These are phyloP conservation scores for Pseudococcus jackbeardsleyi DNA, from an alignment of 2,888 invertebrate genomes.

Conservation along the genomic window DNA sequence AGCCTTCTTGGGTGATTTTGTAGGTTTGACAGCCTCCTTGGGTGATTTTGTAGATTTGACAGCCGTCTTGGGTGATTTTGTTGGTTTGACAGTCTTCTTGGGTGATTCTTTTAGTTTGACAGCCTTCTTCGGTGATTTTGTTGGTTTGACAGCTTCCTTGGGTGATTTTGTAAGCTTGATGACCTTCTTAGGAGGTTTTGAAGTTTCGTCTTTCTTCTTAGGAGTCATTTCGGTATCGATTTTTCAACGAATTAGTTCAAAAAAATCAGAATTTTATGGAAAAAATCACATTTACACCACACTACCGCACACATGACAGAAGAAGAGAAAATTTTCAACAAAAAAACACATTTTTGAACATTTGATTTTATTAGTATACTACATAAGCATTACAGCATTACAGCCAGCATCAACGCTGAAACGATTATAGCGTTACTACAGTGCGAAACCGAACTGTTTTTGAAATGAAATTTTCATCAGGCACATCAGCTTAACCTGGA, in stretches of 20 bases:
- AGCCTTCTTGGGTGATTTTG: background rate
- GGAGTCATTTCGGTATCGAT: background rate
- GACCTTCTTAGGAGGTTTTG: background rate
- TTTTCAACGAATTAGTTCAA: background rate
- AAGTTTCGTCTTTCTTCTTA: background rate
- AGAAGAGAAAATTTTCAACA: background rate
- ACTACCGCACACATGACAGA: too few species aligned
- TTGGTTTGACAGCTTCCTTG: too few species aligned
- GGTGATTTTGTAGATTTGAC: too few species aligned
- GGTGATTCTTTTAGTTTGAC: background rate
- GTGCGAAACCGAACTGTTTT: background rate
- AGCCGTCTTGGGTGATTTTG: background rate
- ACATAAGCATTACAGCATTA: background rate
- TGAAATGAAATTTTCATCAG: background rate
- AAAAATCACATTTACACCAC: background rate
- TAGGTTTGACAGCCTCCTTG: too few species aligned
- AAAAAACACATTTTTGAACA: background rate
- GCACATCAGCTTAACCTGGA: background rate
- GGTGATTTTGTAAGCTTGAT: too few species aligned
- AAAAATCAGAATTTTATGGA: background rate
- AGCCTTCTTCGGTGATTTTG: too few species aligned
- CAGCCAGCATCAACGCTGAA: background rate
- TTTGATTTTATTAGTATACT: background rate
- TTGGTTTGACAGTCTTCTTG: background rate
- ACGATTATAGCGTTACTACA: background rate